Conservation (phyloP, 1,140 invertebrate genomes). For the Drosophila lacertosa region DNA sequence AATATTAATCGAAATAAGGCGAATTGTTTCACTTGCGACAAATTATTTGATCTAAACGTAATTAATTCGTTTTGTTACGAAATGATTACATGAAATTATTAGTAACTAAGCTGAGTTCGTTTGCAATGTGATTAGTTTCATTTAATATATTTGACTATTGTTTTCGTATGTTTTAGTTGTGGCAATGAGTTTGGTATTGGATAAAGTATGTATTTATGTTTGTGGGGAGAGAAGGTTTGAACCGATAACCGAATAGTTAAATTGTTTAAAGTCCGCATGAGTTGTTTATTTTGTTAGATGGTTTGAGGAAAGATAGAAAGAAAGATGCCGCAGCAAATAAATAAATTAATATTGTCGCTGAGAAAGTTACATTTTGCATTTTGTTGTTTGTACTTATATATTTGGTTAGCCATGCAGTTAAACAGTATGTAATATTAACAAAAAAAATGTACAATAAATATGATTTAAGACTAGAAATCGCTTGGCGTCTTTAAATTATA, state of each 20-base stretch:
- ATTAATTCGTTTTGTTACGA: conserved; percentile 12
- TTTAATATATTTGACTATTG: conserved; percentile 67
- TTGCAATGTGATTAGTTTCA: conserved; percentile 78
- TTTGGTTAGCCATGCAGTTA: conserved; percentile 77
- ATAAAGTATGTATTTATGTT: conserved; percentile 24
- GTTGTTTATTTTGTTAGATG: conserved; percentile 59
- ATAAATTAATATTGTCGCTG: conserved; percentile 73
- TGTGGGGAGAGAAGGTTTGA: conserved; percentile 29
- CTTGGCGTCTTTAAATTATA: conserved; percentile 25
- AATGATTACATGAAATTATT: conserved; percentile 83
- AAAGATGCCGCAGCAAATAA: conserved; percentile 76
- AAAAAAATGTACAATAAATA: conserved; percentile 49
- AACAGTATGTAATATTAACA: conserved; percentile 50
- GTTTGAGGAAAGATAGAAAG: conserved; percentile 71
- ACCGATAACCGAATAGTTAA: conserved; percentile 54
- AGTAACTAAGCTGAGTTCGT: conserved; percentile 78
- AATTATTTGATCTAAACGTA: conserved; percentile 3
- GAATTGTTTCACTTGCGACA: conserved; percentile 2
- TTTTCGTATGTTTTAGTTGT: conserved; percentile 21
- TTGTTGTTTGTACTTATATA: conserved; percentile 47
- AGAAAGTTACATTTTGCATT: conserved; percentile 54
- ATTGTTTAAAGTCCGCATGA: conserved; percentile 63
- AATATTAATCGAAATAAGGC: conserved; percentile 10
- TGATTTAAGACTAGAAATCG: conserved; percentile 49
- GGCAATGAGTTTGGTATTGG: conserved; percentile 13